Evolutionary conservation across 2,797 vertebrate genomes (phyloP), one percentile per base, ranked within the genome.

Genomic region (Amazona finschi): DNA sequence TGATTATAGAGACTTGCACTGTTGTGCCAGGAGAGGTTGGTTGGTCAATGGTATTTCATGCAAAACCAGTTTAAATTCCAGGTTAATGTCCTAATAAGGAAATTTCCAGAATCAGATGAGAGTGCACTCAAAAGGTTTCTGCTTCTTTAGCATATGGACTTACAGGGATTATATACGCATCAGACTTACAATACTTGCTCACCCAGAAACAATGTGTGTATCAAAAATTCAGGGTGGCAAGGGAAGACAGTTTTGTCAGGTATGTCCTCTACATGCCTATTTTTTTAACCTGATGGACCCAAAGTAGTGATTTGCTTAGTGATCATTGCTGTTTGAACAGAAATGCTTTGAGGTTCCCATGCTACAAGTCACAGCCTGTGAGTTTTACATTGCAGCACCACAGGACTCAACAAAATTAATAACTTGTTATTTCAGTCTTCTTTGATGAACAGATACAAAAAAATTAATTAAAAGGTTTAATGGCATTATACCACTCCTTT

Each of bases 391-490:
- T 93, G 67, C 64, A 67, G 74, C 79, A 76, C 43, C 50, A 80
- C 24, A 81, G 79, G 50, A 84, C 52, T 89, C 64, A 80, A 82
- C 21, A 78, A 75, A 91, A 91, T 81, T 58, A 86, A 21, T 79
- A 89, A 82, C 41, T 67, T 86, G 43, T 67, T 95, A 90, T 79
- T 87, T 95, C 81, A 93, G 75, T 13, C 38, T 89, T 82, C 84
- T 91, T 69, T 91, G 83, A 93, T 82, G 60, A 93, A 94, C 10
- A 80, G 80, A 90, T 94, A 92, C 22, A 79, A 66, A 79, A 73
- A 90, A 82, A 89, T 57, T 70, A 92, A 93, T 79, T 77, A 77
- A 85, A 90, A 92, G 9, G 44, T 44, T 87, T 85, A 95, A 92
- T 39, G 64, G 25, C 57, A 89, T 70, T 90, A 92, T 67, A 87